Conservation (phyloP, 2,888 invertebrate genomes). For the Chrysolina oricalcia region DNA sequence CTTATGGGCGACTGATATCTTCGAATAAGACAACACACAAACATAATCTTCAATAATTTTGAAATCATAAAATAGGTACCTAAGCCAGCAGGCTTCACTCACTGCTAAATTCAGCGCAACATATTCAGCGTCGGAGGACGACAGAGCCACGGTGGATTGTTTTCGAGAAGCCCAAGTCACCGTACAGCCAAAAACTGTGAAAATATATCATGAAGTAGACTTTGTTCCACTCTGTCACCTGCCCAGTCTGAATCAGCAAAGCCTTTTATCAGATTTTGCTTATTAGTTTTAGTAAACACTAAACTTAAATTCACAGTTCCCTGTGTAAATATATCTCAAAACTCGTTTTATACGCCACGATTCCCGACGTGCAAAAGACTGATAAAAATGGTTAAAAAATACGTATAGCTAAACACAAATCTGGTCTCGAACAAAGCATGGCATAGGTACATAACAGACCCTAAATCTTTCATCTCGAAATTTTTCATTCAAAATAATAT, state of each 20-base stretch:
- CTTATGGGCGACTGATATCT: constrained; percentile 38
- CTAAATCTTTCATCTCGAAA: no score
- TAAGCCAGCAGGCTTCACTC: constrained; percentile 59
- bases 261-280: neutral
- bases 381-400: no score
- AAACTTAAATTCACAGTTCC: no score
- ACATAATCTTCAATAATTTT: constrained; percentile 32
- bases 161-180: constrained; percentile 61
- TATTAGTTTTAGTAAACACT: no score
- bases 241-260: constrained; percentile 40
- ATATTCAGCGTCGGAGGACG: constrained; percentile 57
- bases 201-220: constrained; percentile 56
- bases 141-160: constrained; percentile 51
- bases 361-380: no score
- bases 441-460: no score
- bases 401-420: no score
- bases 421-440: no score
- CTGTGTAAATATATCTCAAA: no score
- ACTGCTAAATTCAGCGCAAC: constrained; percentile 57
- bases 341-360: no score
- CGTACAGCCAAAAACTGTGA: constrained; percentile 56
- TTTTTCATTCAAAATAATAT: no score
- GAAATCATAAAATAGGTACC: constrained; percentile 45
- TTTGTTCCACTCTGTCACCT: constrained; percentile 36
- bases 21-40: constrained; percentile 45